phyloP scores from a whole-genome alignment of 2,888 invertebrate genomes.

The Mythimna pallens region DNA sequence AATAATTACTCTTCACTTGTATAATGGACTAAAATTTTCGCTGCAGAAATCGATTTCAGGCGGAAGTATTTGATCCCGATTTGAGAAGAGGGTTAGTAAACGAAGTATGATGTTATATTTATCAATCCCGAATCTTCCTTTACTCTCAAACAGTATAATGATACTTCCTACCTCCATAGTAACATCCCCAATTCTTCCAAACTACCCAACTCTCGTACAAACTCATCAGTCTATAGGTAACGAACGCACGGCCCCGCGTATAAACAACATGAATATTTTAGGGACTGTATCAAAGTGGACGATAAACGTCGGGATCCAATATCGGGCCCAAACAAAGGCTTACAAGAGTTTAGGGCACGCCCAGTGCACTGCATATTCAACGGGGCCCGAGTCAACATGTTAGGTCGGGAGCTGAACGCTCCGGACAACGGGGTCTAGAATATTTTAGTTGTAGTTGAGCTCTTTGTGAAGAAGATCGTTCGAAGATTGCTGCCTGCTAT shows the following conservation, averaged over 20 bases:
- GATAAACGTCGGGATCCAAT: slow-evolving; percentile 86
- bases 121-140: slow-evolving; percentile 14
- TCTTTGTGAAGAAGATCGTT: not conserved
- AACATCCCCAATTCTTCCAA: slow-evolving; percentile 25
- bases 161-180: slow-evolving; percentile 10
- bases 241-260: slow-evolving; percentile 60
- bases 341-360: slow-evolving; percentile 89
- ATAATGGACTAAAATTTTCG: not conserved
- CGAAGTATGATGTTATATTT: not conserved
- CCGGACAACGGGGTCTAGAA: slow-evolving; percentile 8
- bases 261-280: slow-evolving; percentile 79
- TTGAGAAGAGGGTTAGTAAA: not conserved
- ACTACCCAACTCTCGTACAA: slow-evolving; percentile 28
- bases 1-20: not conserved
- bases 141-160: not conserved
- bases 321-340: slow-evolving; percentile 88
- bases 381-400: slow-evolving; percentile 80
- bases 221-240: slow-evolving; percentile 62
- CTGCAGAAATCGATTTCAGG: not conserved
- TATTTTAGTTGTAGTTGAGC: not conserved
- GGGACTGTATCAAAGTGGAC: slow-evolving; percentile 81
- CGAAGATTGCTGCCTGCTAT: too few relatives aligned
- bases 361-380: slow-evolving; percentile 88
- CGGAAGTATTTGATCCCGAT: not conserved
- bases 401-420: slow-evolving; percentile 55